Evolutionary conservation across 2,888 invertebrate genomes (phyloP).

Genomic region (Syritta pipiens): DNA sequence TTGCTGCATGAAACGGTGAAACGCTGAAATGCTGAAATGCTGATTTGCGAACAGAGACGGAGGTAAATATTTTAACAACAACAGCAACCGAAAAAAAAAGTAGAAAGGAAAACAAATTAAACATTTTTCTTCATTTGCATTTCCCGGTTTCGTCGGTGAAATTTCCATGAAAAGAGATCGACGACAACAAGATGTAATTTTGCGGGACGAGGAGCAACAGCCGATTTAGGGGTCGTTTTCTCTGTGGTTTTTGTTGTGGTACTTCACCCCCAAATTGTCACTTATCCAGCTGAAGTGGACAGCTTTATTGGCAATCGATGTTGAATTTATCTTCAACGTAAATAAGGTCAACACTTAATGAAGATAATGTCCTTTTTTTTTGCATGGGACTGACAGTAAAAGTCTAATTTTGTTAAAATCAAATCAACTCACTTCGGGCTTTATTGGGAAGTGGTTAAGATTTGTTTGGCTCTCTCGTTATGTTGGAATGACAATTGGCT

Average conservation of each 20-base stretch:
- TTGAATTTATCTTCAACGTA: neutral
- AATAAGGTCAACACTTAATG: neutral
- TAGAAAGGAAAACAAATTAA: slow-evolving; percentile 15
- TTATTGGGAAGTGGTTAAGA: too few species aligned
- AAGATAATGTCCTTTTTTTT: neutral
- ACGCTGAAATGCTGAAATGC: too few species aligned
- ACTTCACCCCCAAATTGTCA: neutral
- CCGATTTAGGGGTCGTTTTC: neutral
- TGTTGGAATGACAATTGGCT: too few species aligned
- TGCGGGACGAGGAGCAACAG: neutral
- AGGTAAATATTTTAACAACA: slow-evolving; percentile 1
- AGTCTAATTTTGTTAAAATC: neutral
- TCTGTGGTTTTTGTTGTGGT: neutral
- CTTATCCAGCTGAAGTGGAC: slow-evolving; percentile 1
- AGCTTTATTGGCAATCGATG: slow-evolving; percentile 21
- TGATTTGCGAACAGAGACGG: too few species aligned
- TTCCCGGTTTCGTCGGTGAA: neutral
- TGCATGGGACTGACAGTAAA: neutral
- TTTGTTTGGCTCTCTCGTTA: too few species aligned
- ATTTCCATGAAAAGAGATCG: neutral
- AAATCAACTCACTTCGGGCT: too few species aligned
- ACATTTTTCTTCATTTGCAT: slow-evolving; percentile 15
- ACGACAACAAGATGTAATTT: neutral
- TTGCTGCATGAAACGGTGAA: neutral
- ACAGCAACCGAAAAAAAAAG: neutral